phyloP scores from a whole-genome alignment of 2,888 invertebrate genomes.

The Ophioninae sp. region DNA sequence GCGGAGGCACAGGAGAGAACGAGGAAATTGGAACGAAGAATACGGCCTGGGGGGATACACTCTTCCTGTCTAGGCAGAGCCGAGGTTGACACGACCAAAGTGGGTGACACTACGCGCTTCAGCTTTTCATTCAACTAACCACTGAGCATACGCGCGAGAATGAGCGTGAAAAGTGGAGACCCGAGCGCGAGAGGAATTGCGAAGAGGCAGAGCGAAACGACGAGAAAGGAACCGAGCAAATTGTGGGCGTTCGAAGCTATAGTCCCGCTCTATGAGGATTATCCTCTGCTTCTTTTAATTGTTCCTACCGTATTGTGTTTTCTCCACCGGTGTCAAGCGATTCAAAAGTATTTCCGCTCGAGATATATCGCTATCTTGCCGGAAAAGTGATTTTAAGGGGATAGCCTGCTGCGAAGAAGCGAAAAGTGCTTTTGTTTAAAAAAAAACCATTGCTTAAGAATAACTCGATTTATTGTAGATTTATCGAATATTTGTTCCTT shows the following conservation, averaged over 20 bases:
- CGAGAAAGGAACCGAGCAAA: not conserved
- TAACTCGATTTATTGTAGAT: too few relatives aligned
- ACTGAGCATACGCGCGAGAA: not conserved
- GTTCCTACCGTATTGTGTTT: not conserved
- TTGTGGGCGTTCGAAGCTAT: not conserved
- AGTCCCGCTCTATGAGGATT: not conserved
- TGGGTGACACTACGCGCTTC: not conserved
- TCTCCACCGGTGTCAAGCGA: not conserved
- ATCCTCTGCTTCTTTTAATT: not conserved
- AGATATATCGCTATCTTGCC: not conserved
- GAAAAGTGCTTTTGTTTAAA: too few relatives aligned
- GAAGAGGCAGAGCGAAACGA: not conserved
- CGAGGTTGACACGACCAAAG: not conserved
- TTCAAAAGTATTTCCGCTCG: not conserved
- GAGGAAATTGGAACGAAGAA: not conserved
- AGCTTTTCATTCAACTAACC: not conserved
- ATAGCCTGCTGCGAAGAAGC: too few relatives aligned
- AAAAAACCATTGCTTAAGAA: too few relatives aligned
- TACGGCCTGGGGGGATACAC: not conserved
- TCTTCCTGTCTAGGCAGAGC: not conserved
- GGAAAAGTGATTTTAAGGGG: not conserved
- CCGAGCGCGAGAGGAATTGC: not conserved
- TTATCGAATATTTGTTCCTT: too few relatives aligned
- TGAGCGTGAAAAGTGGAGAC: not conserved
- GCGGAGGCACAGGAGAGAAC: not conserved